Conservation (phyloP, 2,113 vertebrate genomes). For the Platysternon megacephalum region DNA sequence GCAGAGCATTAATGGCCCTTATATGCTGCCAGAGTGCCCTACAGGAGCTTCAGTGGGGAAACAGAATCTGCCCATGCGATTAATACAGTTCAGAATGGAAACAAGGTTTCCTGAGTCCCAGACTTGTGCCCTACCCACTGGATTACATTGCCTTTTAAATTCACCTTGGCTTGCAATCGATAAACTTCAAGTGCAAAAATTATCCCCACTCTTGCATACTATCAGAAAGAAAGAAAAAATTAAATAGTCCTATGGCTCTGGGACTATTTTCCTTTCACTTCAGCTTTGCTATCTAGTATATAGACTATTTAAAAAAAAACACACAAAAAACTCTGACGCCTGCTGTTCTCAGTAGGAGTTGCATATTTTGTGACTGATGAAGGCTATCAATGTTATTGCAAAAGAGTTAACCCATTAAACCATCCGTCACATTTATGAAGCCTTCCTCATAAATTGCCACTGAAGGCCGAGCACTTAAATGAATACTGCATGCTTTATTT, state of each 20-base stretch:
- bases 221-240: neutral
- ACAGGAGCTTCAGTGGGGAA: neutral
- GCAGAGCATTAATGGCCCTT: neutral
- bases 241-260: neutral
- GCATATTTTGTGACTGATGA: neutral
- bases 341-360: neutral
- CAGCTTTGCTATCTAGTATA: neutral
- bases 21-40: neutral
- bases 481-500: neutral
- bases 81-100: neutral
- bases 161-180: neutral
- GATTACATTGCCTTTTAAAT: neutral
- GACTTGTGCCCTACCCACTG: neutral
- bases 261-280: slow-evolving; percentile 28
- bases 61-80: neutral
- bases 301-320: neutral
- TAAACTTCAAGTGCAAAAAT: neutral
- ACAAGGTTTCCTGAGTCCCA: neutral
- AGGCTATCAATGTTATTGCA: neutral
- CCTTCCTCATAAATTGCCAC: neutral
- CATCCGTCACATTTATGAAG: neutral
- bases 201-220: neutral
- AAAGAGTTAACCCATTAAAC: neutral
- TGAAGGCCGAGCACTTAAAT: neutral
- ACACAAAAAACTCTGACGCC: neutral